Conservation (phyloP, 2,113 vertebrate genomes). For the Pristiophorus japonicus region DNA sequence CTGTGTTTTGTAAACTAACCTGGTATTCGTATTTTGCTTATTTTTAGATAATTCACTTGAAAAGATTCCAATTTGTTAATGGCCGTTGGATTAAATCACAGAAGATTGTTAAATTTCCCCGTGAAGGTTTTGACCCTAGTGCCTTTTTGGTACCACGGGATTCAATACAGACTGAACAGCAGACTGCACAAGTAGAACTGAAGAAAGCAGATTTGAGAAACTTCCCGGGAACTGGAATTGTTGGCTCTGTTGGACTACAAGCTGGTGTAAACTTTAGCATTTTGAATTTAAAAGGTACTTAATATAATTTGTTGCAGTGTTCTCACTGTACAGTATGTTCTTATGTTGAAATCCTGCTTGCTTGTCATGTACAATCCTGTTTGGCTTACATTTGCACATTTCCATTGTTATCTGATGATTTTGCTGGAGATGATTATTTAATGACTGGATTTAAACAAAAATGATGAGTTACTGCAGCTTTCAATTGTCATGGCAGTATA, state of each 20-base stretch:
- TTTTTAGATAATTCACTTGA: conserved; percentile 89
- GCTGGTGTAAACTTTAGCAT: conserved; percentile 24
- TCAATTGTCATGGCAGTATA: not conserved
- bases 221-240: conserved; percentile 59
- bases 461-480: not conserved
- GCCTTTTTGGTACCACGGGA: conserved; percentile 90
- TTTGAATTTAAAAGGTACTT: conserved; percentile 32
- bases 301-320: not conserved
- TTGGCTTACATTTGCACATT: conserved; percentile 36
- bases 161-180: conserved; percentile 58
- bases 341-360: not conserved
- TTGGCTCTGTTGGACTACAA: not conserved
- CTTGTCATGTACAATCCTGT: not conserved
- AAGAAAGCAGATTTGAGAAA: conserved; percentile 59
- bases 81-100: conserved; percentile 98
- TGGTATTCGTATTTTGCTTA: not conserved
- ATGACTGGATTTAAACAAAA: not conserved
- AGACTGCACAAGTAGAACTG: conserved; percentile 51
- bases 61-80: conserved; percentile 95
- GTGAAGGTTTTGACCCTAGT: conserved; percentile 86
- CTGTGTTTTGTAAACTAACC: not conserved
- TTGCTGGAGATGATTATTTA: not conserved
- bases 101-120: conserved; percentile 95
- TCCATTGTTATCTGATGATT: not conserved
- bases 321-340: not conserved